Percentiles rank a stretch among this genome's conserved stretches.
phyloP scores from a whole-genome alignment of 2,888 invertebrate genomes.

The Oconnorella tubifera region DNA sequence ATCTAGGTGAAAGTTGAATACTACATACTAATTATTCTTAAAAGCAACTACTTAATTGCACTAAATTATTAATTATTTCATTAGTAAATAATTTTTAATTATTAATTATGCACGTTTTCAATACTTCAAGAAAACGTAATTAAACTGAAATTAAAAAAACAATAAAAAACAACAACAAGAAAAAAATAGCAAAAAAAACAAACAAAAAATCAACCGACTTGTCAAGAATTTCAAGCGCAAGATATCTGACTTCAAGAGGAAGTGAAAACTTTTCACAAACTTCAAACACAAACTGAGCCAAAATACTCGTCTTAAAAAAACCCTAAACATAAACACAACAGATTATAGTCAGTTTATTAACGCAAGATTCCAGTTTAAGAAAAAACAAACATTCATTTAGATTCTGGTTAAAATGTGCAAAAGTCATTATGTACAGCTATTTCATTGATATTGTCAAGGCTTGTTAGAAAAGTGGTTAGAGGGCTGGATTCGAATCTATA shows the following conservation, averaged over 20 bases:
- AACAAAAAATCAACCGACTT: slow-evolving; percentile 36
- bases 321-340: slow-evolving; percentile 39
- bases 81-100: not conserved
- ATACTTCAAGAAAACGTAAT: no score
- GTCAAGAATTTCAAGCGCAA: slow-evolving; percentile 51
- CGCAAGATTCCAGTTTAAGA: not conserved
- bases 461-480: not conserved
- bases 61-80: not conserved
- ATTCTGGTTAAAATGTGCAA: no score
- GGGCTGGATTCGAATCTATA: not conserved
- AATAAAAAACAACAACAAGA: not conserved
- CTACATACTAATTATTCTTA: no score
- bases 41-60: no score
- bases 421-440: no score
- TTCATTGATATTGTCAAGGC: no score
- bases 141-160: not conserved
- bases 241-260: slow-evolving; percentile 46
- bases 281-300: slow-evolving; percentile 43
- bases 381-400: not conserved
- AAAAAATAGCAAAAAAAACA: not conserved
- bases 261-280: slow-evolving; percentile 46
- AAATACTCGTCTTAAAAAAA: slow-evolving; percentile 36
- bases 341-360: no score
- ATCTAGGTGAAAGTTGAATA: no score
- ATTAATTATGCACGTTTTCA: no score